A percentile compares a stretch with the other conserved stretches of the same genome.
Evolutionary conservation across 2,113 vertebrate genomes (phyloP).

Genomic region (Passer montanus): DNA sequence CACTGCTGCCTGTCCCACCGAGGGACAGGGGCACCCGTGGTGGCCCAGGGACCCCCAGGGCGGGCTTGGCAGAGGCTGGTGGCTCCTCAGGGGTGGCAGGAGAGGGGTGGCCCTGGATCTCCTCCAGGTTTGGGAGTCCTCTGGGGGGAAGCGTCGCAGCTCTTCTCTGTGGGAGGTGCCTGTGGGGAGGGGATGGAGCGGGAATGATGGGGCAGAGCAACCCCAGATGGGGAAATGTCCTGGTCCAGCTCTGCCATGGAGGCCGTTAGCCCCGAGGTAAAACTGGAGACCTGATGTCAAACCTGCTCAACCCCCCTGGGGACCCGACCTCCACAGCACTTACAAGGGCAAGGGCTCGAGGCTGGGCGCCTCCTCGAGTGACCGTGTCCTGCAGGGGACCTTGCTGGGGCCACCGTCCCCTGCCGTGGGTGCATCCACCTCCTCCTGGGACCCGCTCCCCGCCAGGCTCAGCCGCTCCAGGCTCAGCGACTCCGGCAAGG

Average conservation of each 20-base stretch:
- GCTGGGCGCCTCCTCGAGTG: neutral
- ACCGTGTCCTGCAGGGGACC: neutral
- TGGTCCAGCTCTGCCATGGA: accelerated
- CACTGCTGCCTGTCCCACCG: constrained; percentile 26
- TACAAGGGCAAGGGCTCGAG: constrained; percentile 49
- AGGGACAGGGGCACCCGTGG: neutral
- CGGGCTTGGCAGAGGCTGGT: neutral
- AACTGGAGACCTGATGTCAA: neutral
- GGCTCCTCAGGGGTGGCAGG: neutral
- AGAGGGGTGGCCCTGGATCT: accelerated
- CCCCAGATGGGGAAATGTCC: neutral
- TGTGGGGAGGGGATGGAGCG: neutral
- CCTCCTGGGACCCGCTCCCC: neutral
- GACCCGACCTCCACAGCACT: neutral
- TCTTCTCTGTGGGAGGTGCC: neutral
- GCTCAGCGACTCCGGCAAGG: constrained; percentile 65
- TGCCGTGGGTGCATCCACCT: neutral
- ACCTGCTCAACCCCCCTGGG: accelerated
- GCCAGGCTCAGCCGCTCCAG: constrained; percentile 25
- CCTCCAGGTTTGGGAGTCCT: neutral
- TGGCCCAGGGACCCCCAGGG: accelerated
- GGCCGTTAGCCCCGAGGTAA: neutral
- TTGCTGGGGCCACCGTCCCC: neutral
- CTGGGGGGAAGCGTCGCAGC: accelerated
- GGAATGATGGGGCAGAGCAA: neutral